A percentile compares a stretch with the other conserved stretches of the same genome.
These are phyloP conservation scores for Psittacara wagleri DNA, from an alignment of 2,113 vertebrate genomes.

Conservation along the genomic window DNA sequence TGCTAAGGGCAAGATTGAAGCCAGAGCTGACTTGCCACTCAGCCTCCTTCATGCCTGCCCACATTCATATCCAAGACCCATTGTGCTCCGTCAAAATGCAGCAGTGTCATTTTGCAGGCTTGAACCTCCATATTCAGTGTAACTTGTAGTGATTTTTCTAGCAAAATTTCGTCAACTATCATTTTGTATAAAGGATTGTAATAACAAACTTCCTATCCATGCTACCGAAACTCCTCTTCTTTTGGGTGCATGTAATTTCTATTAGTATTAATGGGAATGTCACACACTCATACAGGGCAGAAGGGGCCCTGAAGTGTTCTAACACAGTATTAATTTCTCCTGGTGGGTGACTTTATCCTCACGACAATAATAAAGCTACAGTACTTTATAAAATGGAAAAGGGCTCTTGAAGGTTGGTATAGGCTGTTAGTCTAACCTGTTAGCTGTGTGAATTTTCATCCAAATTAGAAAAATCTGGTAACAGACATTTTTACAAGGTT, in stretches of 20 bases:
- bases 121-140: neutral
- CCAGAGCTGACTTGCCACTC: neutral
- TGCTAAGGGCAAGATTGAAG: neutral
- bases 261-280: neutral
- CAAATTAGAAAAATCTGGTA: neutral
- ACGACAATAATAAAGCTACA: neutral
- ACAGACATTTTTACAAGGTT: neutral
- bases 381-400: conserved; percentile 10
- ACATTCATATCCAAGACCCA: neutral
- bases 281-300: neutral
- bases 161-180: neutral
- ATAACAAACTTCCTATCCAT: neutral
- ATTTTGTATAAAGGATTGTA: neutral
- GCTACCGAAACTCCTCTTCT: neutral
- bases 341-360: conserved; percentile 2
- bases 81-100: neutral
- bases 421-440: neutral
- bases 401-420: conserved; percentile 2
- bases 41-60: neutral
- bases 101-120: neutral
- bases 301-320: conserved; percentile 22
- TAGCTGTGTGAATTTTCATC: neutral
- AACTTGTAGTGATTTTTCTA: neutral
- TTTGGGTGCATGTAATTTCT: neutral
- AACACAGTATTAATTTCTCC: conserved; percentile 11